These are phyloP conservation scores for Drosophila mayaguana DNA, from an alignment of 2,888 invertebrate genomes.

Conservation along the genomic window DNA sequence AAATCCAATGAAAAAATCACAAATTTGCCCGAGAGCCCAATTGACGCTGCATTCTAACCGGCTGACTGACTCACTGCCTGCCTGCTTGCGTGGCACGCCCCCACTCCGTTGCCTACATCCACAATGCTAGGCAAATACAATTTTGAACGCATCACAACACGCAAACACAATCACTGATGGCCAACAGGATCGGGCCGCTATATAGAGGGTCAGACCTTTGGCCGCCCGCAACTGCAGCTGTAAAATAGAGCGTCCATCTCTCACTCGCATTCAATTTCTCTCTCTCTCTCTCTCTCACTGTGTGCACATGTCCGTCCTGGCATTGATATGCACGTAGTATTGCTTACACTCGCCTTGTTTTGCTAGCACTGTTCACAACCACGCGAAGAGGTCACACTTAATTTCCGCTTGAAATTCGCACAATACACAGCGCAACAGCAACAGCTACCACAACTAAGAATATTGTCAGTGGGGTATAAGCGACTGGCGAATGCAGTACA, in stretches of 20 bases:
- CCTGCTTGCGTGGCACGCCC: conserved; percentile 4
- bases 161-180: conserved; percentile 77
- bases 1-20: conserved; percentile 75
- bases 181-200: conserved; percentile 9
- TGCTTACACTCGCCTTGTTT: conserved; percentile 48
- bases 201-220: conserved; percentile 11
- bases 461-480: not conserved
- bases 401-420: conserved; percentile 75
- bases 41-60: conserved; percentile 58
- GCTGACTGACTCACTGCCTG: not conserved
- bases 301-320: conserved; percentile 34
- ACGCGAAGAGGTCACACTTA: conserved; percentile 80
- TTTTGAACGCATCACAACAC: conserved; percentile 81
- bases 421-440: conserved; percentile 42
- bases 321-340: conserved; percentile 60
- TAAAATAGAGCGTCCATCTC: conserved; percentile 65
- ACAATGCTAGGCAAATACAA: conserved; percentile 78
- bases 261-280: not conserved
- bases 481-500: not conserved
- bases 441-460: conserved; percentile 18
- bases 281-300: conserved; percentile 1
- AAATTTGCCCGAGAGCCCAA: conserved; percentile 63
- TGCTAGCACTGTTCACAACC: conserved; percentile 58
- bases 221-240: conserved; percentile 40
- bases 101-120: conserved; percentile 5